A percentile compares a stretch with the other conserved stretches of the same genome.
Evolutionary conservation across 2,797 vertebrate species (phyloP).

Genomic region (Scolopax rusticola): DNA sequence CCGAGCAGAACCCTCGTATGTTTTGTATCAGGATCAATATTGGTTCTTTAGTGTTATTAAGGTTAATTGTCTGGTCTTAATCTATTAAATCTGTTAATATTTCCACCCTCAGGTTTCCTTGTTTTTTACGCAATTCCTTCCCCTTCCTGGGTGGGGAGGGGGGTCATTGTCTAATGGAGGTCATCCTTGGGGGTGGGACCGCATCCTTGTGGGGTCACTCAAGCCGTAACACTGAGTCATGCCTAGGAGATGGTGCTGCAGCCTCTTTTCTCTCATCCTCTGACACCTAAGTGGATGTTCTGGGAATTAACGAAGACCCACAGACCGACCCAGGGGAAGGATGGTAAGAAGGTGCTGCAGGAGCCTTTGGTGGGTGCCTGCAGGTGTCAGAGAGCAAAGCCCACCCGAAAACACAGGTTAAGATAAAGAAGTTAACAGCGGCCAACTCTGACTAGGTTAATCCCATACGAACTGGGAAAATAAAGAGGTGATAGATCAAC

Average conservation of each 20-base stretch:
- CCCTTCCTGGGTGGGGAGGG: not conserved
- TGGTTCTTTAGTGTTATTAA: not conserved
- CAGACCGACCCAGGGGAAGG: fast-evolving
- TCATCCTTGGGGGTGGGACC: no score
- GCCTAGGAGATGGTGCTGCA: not conserved
- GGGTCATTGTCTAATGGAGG: not conserved
- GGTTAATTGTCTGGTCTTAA: not conserved
- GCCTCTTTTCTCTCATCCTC: fast-evolving
- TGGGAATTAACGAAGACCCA: fast-evolving
- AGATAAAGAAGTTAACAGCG: fast-evolving
- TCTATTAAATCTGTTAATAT: not conserved
- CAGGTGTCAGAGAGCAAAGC: not conserved
- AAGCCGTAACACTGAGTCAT: not conserved
- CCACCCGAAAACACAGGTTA: not conserved
- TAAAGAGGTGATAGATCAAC: not conserved
- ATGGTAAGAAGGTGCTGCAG: fast-evolving
- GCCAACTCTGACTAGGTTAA: not conserved
- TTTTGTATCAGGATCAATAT: not conserved
- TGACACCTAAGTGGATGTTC: not conserved
- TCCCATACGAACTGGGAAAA: fast-evolving
- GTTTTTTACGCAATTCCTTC: not conserved
- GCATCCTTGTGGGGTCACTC: not conserved
- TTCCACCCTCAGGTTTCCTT: not conserved
- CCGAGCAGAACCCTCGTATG: not conserved
- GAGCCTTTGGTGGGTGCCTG: fast-evolving